A percentile compares a stretch with the other conserved stretches of the same genome.
Conservation (phyloP, 2,113 vertebrate species). For the Salvator merianae region DNA sequence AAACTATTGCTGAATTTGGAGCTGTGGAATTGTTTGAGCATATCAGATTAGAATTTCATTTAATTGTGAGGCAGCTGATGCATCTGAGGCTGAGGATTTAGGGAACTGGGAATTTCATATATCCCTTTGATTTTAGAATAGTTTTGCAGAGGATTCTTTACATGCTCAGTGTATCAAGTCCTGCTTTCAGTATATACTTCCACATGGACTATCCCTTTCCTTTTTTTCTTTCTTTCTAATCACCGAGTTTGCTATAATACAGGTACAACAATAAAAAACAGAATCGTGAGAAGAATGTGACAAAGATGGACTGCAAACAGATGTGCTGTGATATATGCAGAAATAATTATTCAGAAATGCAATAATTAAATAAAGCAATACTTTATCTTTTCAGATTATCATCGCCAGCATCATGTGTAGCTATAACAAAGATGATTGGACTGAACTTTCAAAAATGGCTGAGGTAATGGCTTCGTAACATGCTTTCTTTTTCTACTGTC, state of each 20-base stretch:
- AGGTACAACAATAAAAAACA: not conserved
- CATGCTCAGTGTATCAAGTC: not conserved
- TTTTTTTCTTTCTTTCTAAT: not conserved
- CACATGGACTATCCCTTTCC: no score
- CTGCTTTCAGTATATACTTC: not conserved
- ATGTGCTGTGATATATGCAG: not conserved
- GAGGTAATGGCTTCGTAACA: conserved; percentile 79
- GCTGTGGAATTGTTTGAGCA: not conserved
- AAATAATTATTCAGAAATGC: not conserved
- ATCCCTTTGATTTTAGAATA: not conserved
- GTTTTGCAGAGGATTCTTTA: not conserved
- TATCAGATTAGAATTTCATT: not conserved
- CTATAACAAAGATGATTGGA: conserved; percentile 89
- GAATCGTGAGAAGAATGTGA: not conserved
- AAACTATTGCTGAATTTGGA: not conserved
- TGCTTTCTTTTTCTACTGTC: conserved; percentile 18
- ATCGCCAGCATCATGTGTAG: conserved; percentile 93
- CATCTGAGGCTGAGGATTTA: not conserved
- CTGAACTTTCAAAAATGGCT: conserved; percentile 85
- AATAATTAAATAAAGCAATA: conserved; percentile 1
- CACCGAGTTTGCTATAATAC: not conserved
- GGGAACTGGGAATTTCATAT: no score
- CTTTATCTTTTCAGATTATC: conserved; percentile 78
- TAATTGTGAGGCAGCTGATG: not conserved
- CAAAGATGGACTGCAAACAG: not conserved